Evolutionary conservation across 2,113 vertebrate genomes (phyloP).

Genomic region (Lepidothrix coronata): DNA sequence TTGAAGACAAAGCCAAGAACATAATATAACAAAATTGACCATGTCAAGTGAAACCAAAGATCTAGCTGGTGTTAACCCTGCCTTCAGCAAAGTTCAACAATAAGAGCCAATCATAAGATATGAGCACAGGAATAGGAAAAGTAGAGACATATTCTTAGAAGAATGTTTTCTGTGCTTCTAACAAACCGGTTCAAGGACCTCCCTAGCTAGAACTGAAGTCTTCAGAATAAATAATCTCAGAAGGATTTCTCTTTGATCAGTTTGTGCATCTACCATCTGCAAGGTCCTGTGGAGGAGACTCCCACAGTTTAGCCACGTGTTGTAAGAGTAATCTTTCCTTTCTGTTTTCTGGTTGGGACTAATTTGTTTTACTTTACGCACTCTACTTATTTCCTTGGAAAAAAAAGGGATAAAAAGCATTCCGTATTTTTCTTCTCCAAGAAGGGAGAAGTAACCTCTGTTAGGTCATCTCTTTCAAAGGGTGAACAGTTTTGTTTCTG

Average conservation of each 20-base stretch:
- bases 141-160: neutral
- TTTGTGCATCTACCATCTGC: neutral
- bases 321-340: neutral
- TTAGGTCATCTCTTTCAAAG: neutral
- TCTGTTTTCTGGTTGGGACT: neutral
- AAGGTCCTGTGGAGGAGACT: neutral
- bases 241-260: neutral
- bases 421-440: neutral
- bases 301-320: neutral
- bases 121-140: neutral
- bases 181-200: neutral
- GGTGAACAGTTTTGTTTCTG: neutral
- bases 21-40: neutral
- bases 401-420: neutral
- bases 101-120: neutral
- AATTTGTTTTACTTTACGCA: neutral
- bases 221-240: neutral
- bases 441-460: neutral
- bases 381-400: neutral
- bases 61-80: neutral
- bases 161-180: neutral
- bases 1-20: neutral
- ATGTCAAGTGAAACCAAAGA: neutral
- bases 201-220: neutral
- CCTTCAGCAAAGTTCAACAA: neutral